These are phyloP conservation scores for Bos javanicus DNA, from an alignment of 2,113 vertebrate genomes.

Conservation along the genomic window DNA sequence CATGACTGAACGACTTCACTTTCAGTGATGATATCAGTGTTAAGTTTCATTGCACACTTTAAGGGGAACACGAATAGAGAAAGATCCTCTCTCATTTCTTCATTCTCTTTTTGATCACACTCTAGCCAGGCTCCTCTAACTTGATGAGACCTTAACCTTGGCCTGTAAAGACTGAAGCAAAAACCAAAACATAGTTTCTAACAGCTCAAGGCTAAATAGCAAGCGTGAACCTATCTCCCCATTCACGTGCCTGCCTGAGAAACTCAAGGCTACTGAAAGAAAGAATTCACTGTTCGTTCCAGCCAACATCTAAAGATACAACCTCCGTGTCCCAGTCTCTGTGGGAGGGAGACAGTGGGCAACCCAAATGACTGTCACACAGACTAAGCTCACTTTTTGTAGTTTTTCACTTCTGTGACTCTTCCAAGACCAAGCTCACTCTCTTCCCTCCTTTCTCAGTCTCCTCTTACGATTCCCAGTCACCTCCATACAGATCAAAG, in stretches of 20 bases:
- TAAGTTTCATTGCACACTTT: background rate
- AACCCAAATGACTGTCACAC: too few relatives aligned
- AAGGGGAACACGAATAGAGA: background rate
- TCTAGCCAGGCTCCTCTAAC: background rate
- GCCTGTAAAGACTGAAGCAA: background rate
- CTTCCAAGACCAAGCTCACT: background rate
- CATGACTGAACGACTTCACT: background rate
- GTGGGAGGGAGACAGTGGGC: background rate
- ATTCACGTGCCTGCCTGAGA: background rate
- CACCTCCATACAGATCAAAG: background rate
- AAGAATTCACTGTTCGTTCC: background rate
- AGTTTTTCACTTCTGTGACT: background rate
- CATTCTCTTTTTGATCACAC: background rate
- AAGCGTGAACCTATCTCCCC: background rate
- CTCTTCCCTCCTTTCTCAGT: background rate
- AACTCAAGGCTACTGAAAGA: background rate
- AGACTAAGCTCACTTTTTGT: background rate
- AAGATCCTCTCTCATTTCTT: background rate
- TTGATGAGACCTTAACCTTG: background rate
- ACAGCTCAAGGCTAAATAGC: background rate
- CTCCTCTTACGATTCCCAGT: background rate
- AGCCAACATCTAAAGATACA: background rate
- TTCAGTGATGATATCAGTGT: background rate
- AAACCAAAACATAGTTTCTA: background rate
- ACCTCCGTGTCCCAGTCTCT: background rate